Evolutionary conservation across 2,113 vertebrate genomes (phyloP).

Genomic region (Phaetusa simplex): DNA sequence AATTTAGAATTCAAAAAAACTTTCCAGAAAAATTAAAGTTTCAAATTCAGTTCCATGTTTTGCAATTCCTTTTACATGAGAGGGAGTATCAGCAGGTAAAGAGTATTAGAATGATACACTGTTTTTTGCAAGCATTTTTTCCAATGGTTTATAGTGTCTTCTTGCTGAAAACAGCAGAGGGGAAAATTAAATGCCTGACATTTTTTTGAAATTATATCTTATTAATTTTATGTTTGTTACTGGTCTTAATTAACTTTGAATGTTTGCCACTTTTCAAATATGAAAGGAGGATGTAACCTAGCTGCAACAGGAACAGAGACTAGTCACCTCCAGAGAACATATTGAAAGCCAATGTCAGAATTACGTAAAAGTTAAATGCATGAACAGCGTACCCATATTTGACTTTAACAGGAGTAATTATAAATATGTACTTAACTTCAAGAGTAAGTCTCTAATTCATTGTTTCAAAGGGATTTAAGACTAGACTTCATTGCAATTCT

Average conservation of each 20-base stretch:
- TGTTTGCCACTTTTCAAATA: neutral
- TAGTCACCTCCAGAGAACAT: neutral
- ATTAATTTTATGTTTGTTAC: neutral
- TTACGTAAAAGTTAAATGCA: neutral
- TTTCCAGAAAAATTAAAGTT: neutral
- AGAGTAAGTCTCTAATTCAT: neutral
- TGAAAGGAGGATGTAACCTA: neutral
- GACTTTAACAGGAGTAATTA: neutral
- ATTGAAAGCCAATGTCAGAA: neutral
- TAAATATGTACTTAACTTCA: neutral
- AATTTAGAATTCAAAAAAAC: neutral
- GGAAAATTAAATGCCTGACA: neutral
- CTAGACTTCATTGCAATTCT: neutral
- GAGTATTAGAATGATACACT: neutral
- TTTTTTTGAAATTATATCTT: rapidly evolving
- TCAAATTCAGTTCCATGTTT: neutral
- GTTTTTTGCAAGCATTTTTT: neutral
- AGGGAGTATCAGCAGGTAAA: neutral
- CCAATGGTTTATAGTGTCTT: neutral
- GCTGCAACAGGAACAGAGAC: neutral
- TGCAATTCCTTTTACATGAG: neutral
- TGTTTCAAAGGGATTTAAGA: constrained; percentile 8
- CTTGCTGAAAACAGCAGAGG: neutral
- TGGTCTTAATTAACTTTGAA: neutral
- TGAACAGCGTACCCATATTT: neutral